These are phyloP conservation scores for Lophochroa leadbeateri DNA, from an alignment of 2,113 vertebrate genomes.

Conservation along the genomic window DNA sequence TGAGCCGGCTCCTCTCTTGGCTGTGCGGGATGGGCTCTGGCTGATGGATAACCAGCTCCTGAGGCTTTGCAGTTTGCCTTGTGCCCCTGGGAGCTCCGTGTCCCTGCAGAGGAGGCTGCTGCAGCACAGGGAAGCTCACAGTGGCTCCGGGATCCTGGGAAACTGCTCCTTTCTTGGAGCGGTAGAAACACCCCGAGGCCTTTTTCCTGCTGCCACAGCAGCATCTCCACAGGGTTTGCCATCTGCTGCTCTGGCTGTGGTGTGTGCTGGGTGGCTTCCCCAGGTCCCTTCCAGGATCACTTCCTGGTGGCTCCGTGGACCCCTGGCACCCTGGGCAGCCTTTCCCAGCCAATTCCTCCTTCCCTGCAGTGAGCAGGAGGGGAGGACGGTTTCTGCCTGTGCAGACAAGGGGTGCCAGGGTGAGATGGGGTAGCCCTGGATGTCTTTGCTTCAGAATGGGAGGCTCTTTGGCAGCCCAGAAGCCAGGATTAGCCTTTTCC, in stretches of 20 bases:
- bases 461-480: not conserved
- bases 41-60: fast-evolving
- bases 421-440: not conserved
- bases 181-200: not conserved
- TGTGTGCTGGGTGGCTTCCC: not conserved
- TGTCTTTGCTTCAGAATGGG: not conserved
- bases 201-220: not conserved
- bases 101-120: not conserved
- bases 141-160: not conserved
- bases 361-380: no score
- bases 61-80: not conserved
- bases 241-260: not conserved
- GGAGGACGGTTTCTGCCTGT: not conserved
- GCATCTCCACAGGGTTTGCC: not conserved
- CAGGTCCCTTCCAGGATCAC: not conserved
- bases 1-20: not conserved
- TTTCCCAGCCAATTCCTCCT: fast-evolving
- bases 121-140: not conserved
- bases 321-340: not conserved
- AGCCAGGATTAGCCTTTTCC: not conserved
- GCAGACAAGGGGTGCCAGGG: not conserved
- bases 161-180: not conserved
- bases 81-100: fast-evolving
- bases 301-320: not conserved
- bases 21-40: not conserved